A percentile compares a stretch with the other conserved stretches of the same genome.
Conservation (phyloP, 2,113 vertebrate species). For the Microcebus griseorufus region DNA sequence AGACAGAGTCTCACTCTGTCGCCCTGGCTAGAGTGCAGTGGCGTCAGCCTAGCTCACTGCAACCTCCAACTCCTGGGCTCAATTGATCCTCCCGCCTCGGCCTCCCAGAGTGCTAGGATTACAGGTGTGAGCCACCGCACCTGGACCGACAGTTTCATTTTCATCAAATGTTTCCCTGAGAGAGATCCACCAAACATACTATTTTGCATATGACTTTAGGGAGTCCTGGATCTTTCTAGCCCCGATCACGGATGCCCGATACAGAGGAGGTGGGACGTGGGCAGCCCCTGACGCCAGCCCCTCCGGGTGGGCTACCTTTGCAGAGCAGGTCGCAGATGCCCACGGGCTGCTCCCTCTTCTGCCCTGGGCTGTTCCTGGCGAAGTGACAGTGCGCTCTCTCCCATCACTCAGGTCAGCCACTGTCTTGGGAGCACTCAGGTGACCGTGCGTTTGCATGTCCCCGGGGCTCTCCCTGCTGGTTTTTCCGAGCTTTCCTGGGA, state of each 20-base stretch:
- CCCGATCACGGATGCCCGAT: not conserved
- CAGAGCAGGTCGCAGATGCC: not conserved
- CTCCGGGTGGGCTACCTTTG: not conserved
- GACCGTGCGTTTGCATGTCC: too few species aligned
- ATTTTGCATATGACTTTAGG: not conserved
- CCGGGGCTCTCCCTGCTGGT: rapidly evolving
- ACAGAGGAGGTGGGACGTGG: not conserved
- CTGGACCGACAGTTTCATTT: not conserved
- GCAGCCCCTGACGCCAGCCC: not conserved
- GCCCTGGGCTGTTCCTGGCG: not conserved
- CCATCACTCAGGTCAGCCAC: not conserved
- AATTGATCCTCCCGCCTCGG: not conserved
- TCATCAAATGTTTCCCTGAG: not conserved
- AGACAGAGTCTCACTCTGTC: not conserved
- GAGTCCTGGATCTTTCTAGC: not conserved
- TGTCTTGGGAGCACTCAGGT: not conserved
- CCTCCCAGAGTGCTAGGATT: not conserved
- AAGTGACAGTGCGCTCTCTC: rapidly evolving
- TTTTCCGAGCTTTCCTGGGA: too few species aligned
- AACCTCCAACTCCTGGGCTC: not conserved
- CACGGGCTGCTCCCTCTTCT: not conserved
- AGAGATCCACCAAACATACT: not conserved
- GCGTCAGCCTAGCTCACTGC: not conserved
- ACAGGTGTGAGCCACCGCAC: not conserved
- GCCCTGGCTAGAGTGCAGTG: not conserved